Percentiles rank a stretch among this genome's conserved stretches.
Evolutionary conservation across 2,888 invertebrate species (phyloP).

Genomic region (Gandaritis pyraliata): DNA sequence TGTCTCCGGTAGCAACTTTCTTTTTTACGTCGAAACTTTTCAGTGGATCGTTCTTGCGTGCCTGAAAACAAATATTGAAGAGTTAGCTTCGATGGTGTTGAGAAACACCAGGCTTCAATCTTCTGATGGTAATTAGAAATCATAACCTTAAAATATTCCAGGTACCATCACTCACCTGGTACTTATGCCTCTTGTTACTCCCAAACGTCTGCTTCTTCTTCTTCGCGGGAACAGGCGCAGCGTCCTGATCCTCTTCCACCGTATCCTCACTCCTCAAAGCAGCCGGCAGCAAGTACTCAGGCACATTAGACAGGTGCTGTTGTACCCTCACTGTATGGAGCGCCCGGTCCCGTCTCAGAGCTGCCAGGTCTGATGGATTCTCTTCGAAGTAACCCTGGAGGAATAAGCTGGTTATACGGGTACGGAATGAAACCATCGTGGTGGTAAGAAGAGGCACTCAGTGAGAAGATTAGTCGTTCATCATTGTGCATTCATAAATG

Average conservation of each 20-base stretch:
- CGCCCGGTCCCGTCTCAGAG: conserved; percentile 93
- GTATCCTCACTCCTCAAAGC: conserved; percentile 87
- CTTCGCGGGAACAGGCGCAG: conserved; percentile 52
- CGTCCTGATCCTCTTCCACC: conserved; percentile 64
- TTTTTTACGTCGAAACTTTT: conserved; percentile 86
- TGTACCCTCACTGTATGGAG: conserved; percentile 93
- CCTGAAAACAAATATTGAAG: conserved; percentile 68
- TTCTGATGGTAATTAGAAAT: too few species aligned
- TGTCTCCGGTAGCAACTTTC: conserved; percentile 62
- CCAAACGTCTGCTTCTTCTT: conserved; percentile 67
- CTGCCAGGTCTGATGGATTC: conserved; percentile 94
- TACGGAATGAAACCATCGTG: background rate
- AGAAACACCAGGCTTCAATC: background rate
- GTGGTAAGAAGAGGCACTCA: conserved; percentile 48
- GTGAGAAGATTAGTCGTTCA: conserved; percentile 83
- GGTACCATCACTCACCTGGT: conserved; percentile 60
- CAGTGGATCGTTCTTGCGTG: conserved; percentile 87
- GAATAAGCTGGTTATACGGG: conserved; percentile 2
- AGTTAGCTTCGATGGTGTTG: background rate
- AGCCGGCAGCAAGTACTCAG: conserved; percentile 95
- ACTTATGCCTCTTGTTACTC: conserved; percentile 73
- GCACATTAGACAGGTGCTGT: conserved; percentile 94
- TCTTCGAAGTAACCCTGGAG: conserved; percentile 94
- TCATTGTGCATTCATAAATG: conserved; percentile 66
- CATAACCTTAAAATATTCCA: too few species aligned